Evolutionary conservation across 2,888 invertebrate species (phyloP).

Genomic region (Stenoptilia bipunctidactyla): DNA sequence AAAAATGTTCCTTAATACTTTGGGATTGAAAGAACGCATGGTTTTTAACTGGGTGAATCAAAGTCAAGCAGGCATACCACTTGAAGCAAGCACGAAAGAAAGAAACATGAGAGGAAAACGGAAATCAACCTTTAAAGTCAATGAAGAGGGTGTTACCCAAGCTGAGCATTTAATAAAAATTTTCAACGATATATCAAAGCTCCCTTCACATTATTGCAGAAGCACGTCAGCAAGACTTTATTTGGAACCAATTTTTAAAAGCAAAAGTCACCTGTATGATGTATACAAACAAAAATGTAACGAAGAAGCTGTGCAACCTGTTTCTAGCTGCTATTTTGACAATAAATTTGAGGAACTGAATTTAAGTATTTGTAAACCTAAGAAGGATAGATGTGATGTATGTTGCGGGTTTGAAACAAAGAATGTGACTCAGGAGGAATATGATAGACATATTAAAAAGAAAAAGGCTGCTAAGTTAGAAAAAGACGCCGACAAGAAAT

Average conservation of each 20-base stretch:
- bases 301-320: constrained; percentile 2
- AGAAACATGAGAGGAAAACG: too few species aligned
- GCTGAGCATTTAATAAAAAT: too few species aligned
- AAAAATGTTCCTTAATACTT: too few species aligned
- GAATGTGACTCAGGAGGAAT: constrained; percentile 4
- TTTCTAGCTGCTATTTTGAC: constrained; percentile 2
- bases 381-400: constrained; percentile 7
- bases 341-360: constrained; percentile 6
- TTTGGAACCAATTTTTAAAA: constrained; percentile 2
- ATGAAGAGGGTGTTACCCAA: too few species aligned
- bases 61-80: too few species aligned
- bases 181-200: too few species aligned
- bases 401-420: constrained; percentile 6
- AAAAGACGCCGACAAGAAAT: constrained; percentile 4
- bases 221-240: constrained; percentile 1
- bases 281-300: constrained; percentile 1
- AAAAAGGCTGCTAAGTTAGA: constrained; percentile 3
- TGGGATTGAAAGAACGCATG: too few species aligned
- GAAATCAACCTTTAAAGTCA: too few species aligned
- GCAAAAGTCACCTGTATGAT: neutral
- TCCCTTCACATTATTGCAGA: too few species aligned
- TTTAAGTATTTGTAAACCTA: constrained; percentile 5
- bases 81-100: too few species aligned
- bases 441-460: constrained; percentile 2
- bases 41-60: too few species aligned